phyloP scores from a whole-genome alignment of 2,113 vertebrate genomes.

The Elaphurus davidianus region DNA sequence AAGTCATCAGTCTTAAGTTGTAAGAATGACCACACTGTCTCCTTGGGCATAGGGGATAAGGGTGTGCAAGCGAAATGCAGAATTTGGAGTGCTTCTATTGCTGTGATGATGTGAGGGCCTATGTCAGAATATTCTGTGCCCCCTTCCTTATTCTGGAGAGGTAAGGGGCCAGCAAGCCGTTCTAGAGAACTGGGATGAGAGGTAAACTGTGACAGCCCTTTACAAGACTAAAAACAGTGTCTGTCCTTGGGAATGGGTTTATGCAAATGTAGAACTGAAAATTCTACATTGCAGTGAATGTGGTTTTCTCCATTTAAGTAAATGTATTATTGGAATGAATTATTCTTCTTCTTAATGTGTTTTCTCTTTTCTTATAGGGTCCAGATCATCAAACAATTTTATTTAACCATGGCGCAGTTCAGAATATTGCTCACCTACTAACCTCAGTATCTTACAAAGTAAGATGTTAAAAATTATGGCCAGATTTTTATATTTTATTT shows the following conservation, averaged over 20 bases:
- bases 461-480: constrained; percentile 56
- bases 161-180: neutral
- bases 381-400: constrained; percentile 98
- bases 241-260: neutral
- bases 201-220: neutral
- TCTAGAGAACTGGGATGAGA: neutral
- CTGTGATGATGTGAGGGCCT: neutral
- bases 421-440: constrained; percentile 95
- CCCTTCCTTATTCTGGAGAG: neutral
- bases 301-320: constrained; percentile 2
- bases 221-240: neutral
- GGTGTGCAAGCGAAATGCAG: neutral
- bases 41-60: neutral
- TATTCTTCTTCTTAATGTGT: constrained; percentile 7
- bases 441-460: constrained; percentile 96
- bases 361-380: constrained; percentile 85
- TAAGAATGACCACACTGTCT: neutral
- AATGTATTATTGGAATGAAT: constrained; percentile 30
- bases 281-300: neutral
- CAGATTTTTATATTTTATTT: neutral
- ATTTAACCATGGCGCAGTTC: constrained; percentile 96
- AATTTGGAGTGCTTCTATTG: neutral
- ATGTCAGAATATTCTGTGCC: neutral
- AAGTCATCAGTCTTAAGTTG: neutral
- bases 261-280: neutral